A percentile compares a stretch with the other conserved stretches of the same genome.
These are phyloP conservation scores for Myotis myotis DNA, from an alignment of 2,797 vertebrate species.

Conservation along the genomic window DNA sequence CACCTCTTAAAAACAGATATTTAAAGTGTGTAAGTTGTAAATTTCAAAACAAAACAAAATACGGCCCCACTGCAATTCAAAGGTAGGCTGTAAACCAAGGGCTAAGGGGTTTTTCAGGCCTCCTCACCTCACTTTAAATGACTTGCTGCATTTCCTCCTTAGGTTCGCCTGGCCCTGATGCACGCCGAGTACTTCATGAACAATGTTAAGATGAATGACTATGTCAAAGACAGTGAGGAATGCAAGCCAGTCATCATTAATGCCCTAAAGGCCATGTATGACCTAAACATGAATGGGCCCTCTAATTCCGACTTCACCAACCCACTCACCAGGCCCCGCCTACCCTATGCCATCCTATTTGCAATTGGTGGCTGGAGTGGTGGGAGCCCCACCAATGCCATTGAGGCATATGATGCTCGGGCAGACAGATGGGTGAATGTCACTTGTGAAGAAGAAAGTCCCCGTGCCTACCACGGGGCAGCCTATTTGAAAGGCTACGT, in stretches of 20 bases:
- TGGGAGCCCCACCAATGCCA: slow-evolving; percentile 83
- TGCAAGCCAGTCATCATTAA: slow-evolving; percentile 80
- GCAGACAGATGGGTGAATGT: slow-evolving; percentile 86
- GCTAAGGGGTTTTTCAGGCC: background rate
- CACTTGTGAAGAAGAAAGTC: slow-evolving; percentile 79
- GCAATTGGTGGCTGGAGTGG: slow-evolving; percentile 89
- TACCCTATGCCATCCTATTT: slow-evolving; percentile 87
- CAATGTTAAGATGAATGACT: slow-evolving; percentile 84
- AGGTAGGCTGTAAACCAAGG: background rate
- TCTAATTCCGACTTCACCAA: slow-evolving; percentile 58
- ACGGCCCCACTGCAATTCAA: background rate
- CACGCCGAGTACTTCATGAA: slow-evolving; percentile 84
- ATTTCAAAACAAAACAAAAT: background rate
- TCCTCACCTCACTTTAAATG: slow-evolving; percentile 4
- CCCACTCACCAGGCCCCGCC: slow-evolving; percentile 83
- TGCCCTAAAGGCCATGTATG: slow-evolving; percentile 75
- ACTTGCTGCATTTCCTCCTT: slow-evolving; percentile 48
- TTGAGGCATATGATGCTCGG: slow-evolving; percentile 86
- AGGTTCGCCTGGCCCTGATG: slow-evolving; percentile 86
- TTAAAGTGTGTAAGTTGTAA: background rate
- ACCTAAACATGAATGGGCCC: slow-evolving; percentile 65
- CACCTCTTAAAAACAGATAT: background rate
- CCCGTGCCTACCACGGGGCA: slow-evolving; percentile 87
- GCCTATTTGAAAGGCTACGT: slow-evolving; percentile 85
- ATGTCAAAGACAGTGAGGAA: slow-evolving; percentile 81